Conservation (phyloP, 2,797 vertebrate genomes). For the Lacerta bilineata region DNA sequence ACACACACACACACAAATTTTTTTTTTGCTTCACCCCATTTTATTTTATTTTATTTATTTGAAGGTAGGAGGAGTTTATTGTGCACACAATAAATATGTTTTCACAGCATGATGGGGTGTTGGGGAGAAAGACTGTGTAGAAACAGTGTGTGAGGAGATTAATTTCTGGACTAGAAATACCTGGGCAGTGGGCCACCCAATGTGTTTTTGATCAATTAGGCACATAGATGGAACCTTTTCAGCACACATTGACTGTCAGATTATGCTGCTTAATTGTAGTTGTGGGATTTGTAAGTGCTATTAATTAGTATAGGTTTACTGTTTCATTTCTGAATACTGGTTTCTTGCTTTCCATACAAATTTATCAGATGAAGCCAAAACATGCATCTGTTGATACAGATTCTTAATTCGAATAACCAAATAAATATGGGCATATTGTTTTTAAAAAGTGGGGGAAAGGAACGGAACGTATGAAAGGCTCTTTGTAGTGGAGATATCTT, state of each 20-base stretch:
- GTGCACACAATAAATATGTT: neutral
- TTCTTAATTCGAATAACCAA: too few relatives aligned
- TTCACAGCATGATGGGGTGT: neutral
- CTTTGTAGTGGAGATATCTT: neutral
- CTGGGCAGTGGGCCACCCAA: neutral
- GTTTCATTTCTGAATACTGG: conserved; percentile 18
- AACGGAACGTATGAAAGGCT: neutral
- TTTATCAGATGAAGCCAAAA: neutral
- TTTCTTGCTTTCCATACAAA: conserved; percentile 35
- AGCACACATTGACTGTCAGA: conserved; percentile 42
- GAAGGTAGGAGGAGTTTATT: neutral
- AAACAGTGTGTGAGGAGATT: neutral
- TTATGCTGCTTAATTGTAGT: conserved; percentile 51
- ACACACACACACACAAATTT: too few relatives aligned
- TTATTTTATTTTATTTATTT: too few relatives aligned
- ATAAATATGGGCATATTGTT: too few relatives aligned
- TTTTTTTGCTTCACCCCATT: too few relatives aligned
- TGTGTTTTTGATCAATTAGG: conserved; percentile 38
- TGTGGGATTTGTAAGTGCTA: conserved; percentile 33
- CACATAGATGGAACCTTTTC: conserved; percentile 38
- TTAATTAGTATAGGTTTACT: conserved; percentile 46
- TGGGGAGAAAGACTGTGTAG: neutral
- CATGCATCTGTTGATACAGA: too few relatives aligned
- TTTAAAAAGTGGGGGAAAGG: neutral
- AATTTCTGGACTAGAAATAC: neutral